Evolutionary conservation across 1,140 invertebrate species (phyloP).

Genomic region (Akabosia matsudoensis): DNA sequence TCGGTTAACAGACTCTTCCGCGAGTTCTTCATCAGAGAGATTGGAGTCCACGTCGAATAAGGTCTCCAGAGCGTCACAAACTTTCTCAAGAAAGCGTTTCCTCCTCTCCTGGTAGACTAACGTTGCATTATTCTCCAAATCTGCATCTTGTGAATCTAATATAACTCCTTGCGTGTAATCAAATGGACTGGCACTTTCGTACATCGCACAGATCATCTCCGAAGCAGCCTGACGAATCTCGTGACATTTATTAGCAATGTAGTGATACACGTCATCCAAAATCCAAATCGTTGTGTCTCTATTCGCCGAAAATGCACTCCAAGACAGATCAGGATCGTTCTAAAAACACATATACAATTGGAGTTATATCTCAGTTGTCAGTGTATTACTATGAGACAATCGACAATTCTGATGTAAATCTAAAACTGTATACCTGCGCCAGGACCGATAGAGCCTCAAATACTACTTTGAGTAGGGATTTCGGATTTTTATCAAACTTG

Average conservation of each 20-base stretch:
- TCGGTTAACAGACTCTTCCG: slow-evolving; percentile 52
- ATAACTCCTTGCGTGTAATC: neutral
- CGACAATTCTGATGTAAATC: too few species aligned
- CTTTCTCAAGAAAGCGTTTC: neutral
- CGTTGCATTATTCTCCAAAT: neutral
- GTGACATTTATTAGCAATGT: slow-evolving; percentile 27
- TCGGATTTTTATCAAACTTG: slow-evolving; percentile 20
- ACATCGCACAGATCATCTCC: slow-evolving; percentile 26
- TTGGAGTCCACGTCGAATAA: neutral
- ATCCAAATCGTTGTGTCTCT: slow-evolving; percentile 24
- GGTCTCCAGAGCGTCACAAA: neutral
- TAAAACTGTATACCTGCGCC: slow-evolving; percentile 32
- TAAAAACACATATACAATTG: neutral
- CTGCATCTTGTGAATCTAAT: neutral
- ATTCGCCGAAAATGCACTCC: slow-evolving; percentile 12
- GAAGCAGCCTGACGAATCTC: slow-evolving; percentile 17
- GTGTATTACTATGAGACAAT: too few species aligned
- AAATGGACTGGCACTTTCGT: slow-evolving; percentile 17
- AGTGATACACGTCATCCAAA: slow-evolving; percentile 18
- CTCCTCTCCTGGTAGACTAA: neutral
- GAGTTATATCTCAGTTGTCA: too few species aligned
- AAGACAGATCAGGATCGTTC: slow-evolving; percentile 21
- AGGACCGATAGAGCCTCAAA: slow-evolving; percentile 31
- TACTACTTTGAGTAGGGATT: slow-evolving; percentile 18
- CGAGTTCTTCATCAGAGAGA: slow-evolving; percentile 41